Conservation (phyloP, 2,888 invertebrate genomes). For the Smittia aterrima region DNA sequence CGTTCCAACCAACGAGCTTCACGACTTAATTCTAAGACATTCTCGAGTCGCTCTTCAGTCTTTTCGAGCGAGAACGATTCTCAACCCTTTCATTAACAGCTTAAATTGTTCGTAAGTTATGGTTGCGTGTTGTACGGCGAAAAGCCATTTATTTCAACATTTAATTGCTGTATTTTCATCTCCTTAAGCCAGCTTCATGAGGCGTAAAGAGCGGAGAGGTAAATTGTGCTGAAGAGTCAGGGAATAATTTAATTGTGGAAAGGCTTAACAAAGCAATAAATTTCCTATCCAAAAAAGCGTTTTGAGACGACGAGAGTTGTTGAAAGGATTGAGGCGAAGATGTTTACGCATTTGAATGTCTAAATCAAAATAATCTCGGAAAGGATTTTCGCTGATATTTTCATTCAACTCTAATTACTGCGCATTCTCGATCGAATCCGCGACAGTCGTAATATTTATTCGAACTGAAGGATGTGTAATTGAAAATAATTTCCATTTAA, state of each 20-base stretch:
- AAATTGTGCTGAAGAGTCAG: slow-evolving; percentile 6
- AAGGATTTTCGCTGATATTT: slow-evolving; percentile 5
- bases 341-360: slow-evolving; percentile 28
- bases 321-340: slow-evolving; percentile 15
- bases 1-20: slow-evolving; percentile 5
- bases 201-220: background rate
- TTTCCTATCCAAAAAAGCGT: slow-evolving; percentile 4
- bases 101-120: slow-evolving; percentile 37
- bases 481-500: slow-evolving; percentile 39
- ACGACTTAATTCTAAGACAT: slow-evolving; percentile 35
- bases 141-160: slow-evolving; percentile 35
- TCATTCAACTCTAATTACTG: slow-evolving; percentile 25
- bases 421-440: slow-evolving; percentile 15
- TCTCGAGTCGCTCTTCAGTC: background rate
- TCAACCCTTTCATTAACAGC: slow-evolving; percentile 38
- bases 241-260: slow-evolving; percentile 14
- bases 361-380: slow-evolving; percentile 1
- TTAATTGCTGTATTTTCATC: slow-evolving; percentile 38
- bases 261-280: slow-evolving; percentile 38
- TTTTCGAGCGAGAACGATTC: slow-evolving; percentile 1
- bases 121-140: slow-evolving; percentile 21
- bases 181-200: slow-evolving; percentile 31
- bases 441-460: background rate
- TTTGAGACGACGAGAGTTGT: background rate
- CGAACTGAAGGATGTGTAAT: background rate